Base-by-base conservation (phyloP, 2,888 invertebrate genomes). In the Drosophila kanekoi region DNA sequence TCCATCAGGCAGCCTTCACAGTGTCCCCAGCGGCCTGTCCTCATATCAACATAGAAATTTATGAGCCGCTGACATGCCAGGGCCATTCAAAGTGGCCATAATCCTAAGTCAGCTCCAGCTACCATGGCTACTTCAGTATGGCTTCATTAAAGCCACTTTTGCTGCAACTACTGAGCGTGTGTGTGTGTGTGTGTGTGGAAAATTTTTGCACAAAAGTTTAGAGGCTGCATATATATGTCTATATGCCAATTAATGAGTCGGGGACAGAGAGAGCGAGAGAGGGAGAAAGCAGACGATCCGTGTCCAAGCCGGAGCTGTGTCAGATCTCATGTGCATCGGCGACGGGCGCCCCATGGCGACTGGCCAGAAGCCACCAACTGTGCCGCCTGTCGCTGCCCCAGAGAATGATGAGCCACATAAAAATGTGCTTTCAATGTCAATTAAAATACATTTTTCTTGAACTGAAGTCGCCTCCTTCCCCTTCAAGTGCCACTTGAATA, bases 391-490 rank as follows among this genome's bases (percentile, higher is more conserved):
- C 75, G 62, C 74, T 70, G 65, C 52, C 49, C 56, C 56, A 40
- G 45, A 62, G 67, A 72, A 78, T 84, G 87, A 78, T 81, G 87
- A 59, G 85, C 64, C 73, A 65, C 73, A 87, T 77, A 74, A 77
- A 81, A 83, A 89, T 76, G 67, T 76, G 68, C 77, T 78, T 83
- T 89, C 87, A 89, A 85, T 89, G 85, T 80, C 80, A 88, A 89
- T 89, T 89, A 89, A 87, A 87, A 67, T 76, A 81, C 35, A 66
- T 63, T 75, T 77, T 47, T 40, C 52, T 48, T 32, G 9, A 47
- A 33, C 48, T 45, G 44, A 48, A 60, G 58, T 49, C 49, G 18
- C 16, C 52, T 51, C 52, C 64, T 11, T 14, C 43, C 40, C 53
- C 60, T 32, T 56, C 40, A 56, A 65, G 28, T 56, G 73, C 45